phyloP scores from a whole-genome alignment of 2,888 invertebrate species.

The Lepidocyrtinus sp. region DNA sequence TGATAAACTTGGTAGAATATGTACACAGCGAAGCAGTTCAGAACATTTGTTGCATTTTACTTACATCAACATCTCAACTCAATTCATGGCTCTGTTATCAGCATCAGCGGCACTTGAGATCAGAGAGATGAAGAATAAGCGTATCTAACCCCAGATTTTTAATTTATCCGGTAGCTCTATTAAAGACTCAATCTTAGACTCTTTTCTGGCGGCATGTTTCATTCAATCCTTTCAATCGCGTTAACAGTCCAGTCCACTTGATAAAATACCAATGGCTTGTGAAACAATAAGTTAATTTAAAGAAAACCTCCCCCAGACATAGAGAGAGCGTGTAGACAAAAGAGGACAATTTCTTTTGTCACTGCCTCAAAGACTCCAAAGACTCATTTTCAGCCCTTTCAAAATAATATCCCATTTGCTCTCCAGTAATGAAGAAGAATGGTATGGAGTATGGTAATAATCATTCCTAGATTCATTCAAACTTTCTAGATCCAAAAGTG shows the following conservation, averaged over 20 bases:
- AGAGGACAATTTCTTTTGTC: background rate
- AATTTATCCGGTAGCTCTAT: too few relatives aligned
- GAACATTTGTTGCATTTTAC: background rate
- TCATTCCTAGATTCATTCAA: background rate
- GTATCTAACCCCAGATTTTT: too few relatives aligned
- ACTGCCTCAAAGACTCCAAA: background rate
- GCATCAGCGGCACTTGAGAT: too few relatives aligned
- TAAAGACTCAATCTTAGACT: background rate
- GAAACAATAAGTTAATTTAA: background rate
- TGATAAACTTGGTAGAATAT: background rate
- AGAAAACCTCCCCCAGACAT: too few relatives aligned
- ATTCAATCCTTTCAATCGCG: too few relatives aligned
- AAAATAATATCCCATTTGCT: background rate
- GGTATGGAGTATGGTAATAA: background rate
- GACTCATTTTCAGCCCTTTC: too few relatives aligned
- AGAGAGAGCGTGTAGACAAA: background rate
- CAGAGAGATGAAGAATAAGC: too few relatives aligned
- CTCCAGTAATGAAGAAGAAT: background rate
- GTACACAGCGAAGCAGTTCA: too few relatives aligned
- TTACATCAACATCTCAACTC: too few relatives aligned
- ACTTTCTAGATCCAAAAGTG: background rate
- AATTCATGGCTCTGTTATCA: too few relatives aligned
- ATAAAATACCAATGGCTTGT: background rate
- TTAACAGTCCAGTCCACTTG: too few relatives aligned
- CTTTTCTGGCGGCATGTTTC: too few relatives aligned